phyloP scores from a whole-genome alignment of 2,797 vertebrate genomes.

The Melanotaenia nigrans region DNA sequence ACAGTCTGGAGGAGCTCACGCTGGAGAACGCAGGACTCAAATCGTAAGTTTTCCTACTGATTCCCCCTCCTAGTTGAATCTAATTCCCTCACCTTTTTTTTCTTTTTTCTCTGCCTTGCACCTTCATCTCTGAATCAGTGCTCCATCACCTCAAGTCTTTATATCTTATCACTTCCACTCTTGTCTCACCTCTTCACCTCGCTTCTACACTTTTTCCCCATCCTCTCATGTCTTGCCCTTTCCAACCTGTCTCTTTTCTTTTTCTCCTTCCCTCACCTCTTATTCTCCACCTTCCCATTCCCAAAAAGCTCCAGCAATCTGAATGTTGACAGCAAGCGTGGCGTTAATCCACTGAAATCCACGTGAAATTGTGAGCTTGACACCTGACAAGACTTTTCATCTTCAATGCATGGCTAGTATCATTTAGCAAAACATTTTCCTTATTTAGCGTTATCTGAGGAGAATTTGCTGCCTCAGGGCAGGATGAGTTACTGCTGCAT shows the following conservation, averaged over 20 bases:
- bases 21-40: constrained; percentile 92
- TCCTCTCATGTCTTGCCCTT: constrained; percentile 54
- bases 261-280: constrained; percentile 28
- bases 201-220: constrained; percentile 12
- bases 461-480: constrained; percentile 47
- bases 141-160: constrained; percentile 12
- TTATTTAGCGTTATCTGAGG: constrained; percentile 63
- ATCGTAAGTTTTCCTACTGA: constrained; percentile 82
- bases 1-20: constrained; percentile 91
- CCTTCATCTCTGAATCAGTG: constrained; percentile 9
- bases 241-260: constrained; percentile 35
- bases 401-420: constrained; percentile 32
- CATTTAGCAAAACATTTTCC: constrained; percentile 44
- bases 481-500: constrained; percentile 53
- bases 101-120: neutral
- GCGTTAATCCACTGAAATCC: constrained; percentile 31
- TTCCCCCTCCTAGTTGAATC: constrained; percentile 25
- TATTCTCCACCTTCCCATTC: constrained; percentile 42
- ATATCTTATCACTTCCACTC: constrained; percentile 22
- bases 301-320: constrained; percentile 31
- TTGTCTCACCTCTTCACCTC: constrained; percentile 34
- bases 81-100: constrained; percentile 38
- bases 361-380: constrained; percentile 43
- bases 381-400: constrained; percentile 41
- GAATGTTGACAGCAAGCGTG: constrained; percentile 11